Evolutionary conservation across 37 sponge, comb jelly and placozoan species (phyloP), one percentile per base, ranked within the genome.

Genomic region (Geodia barretti): DNA sequence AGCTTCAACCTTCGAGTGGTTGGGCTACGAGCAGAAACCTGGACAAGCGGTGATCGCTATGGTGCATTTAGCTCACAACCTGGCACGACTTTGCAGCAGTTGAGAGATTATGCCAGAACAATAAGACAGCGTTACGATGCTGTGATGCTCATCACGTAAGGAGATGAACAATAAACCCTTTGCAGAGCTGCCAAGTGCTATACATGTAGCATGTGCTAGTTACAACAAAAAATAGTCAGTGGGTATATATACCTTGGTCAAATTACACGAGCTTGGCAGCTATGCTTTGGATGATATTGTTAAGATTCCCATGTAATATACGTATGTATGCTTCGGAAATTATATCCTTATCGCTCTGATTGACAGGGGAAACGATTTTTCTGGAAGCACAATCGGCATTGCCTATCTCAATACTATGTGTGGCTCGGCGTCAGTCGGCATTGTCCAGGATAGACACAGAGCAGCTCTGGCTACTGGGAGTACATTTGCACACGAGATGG

Each of bases 401-500:
- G 91, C 87, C 4, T 81, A 54, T 39, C 42, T 78, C 17, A 79
- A 68, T 35, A 71, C 83, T 17, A 91, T 91, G 87, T 91, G 91
- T 32, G n/a, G 43, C 1, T 1, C 14, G 23, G 32, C 21, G 5
- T 82, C 87, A 26, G 72, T 64, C 58, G 87, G 74, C 9, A 0
- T 81, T 20, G 35, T 66, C 32, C 69, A 91, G 47, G 88, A 87
- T 76, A 62, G 76, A 34, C 76, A 80, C 17, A 3, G 72, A 7
- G 61, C 72, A 3, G 42, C 60, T 26, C n/a, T 36, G 0, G 24
- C 58, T 35, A 79, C 74, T n/a, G 78, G 67, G 28, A 75, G 67
- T 28, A 87, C 84, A 31, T 84, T 84, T 73, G 91, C 94, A 28
- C 94, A 94, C 37, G 91, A 90, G 25, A 39, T 94, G 70, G 94